A percentile compares a stretch with the other conserved stretches of the same genome.
Conservation (phyloP, 2,113 vertebrate species). For the Bettongia penicillata region DNA sequence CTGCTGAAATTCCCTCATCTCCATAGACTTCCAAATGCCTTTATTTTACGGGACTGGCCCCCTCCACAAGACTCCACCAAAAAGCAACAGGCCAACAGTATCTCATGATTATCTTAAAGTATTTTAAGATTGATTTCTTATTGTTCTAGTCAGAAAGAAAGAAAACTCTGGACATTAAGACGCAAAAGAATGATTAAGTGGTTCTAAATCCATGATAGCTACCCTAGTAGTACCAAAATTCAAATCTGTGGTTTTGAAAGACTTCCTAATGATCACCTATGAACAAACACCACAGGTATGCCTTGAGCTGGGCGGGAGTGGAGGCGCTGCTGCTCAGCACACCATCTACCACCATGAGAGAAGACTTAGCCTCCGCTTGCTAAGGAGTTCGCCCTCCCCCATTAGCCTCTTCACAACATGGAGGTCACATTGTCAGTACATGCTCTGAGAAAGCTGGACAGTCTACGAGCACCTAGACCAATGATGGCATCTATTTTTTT, state of each 20-base stretch:
- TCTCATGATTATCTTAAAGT: background rate
- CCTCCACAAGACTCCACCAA: background rate
- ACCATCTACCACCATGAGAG: background rate
- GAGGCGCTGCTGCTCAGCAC: background rate
- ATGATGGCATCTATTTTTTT: no score
- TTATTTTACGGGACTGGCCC: background rate
- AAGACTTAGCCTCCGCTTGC: no score
- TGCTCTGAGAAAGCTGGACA: background rate
- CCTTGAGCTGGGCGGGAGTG: background rate
- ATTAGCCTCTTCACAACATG: no score
- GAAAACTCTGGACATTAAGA: background rate
- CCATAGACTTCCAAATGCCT: constrained; percentile 9
- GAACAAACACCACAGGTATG: background rate
- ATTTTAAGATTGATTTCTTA: background rate
- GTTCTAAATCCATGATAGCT: background rate
- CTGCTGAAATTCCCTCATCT: constrained; percentile 14
- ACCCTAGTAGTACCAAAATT: background rate
- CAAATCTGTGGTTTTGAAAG: constrained; percentile 5
- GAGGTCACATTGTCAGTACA: no score
- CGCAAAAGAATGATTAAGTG: background rate
- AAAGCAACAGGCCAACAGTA: constrained; percentile 15
- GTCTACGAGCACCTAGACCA: background rate
- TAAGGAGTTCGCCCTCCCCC: no score
- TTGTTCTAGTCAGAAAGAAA: background rate
- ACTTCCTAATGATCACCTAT: background rate